Conservation (phyloP, 2,888 invertebrate species). For the Beris chalybata region DNA sequence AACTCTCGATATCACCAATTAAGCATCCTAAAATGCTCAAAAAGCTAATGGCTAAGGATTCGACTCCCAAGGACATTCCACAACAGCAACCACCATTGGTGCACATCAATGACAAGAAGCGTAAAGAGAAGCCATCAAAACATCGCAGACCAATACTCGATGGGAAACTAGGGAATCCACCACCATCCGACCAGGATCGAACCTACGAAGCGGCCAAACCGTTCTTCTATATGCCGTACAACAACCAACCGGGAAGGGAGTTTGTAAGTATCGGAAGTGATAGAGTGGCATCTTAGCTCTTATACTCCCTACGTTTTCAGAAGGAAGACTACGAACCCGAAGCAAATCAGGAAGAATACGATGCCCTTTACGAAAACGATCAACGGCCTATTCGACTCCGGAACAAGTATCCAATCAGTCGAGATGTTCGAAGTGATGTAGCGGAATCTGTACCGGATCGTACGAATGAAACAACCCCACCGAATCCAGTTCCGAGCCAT, state of each 20-base stretch:
- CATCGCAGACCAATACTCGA: constrained; percentile 23
- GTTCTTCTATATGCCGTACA: constrained; percentile 37
- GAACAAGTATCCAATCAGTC: constrained; percentile 53
- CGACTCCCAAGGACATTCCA: not conserved
- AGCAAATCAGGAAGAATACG: constrained; percentile 49
- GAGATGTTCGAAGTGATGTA: constrained; percentile 52
- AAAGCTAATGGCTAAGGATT: constrained; percentile 44
- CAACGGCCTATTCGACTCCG: constrained; percentile 50
- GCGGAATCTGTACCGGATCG: constrained; percentile 31
- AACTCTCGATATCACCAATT: constrained; percentile 47
- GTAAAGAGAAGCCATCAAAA: not conserved
- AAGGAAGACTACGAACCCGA: constrained; percentile 48
- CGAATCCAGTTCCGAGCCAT: constrained; percentile 20
- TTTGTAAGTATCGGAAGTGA: constrained; percentile 39
- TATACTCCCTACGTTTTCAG: constrained; percentile 12
- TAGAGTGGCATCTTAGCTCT: not conserved
- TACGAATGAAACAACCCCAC: constrained; percentile 23
- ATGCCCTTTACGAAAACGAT: constrained; percentile 50
- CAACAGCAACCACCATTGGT: constrained; percentile 20
- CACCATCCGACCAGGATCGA: constrained; percentile 13
- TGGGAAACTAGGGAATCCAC: constrained; percentile 16
- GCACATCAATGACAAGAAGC: constrained; percentile 4
- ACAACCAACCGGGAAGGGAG: constrained; percentile 36
- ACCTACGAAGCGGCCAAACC: constrained; percentile 29
- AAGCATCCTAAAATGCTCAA: constrained; percentile 56